Conservation (phyloP, 2,797 vertebrate species). For the Muscicapa striata region DNA sequence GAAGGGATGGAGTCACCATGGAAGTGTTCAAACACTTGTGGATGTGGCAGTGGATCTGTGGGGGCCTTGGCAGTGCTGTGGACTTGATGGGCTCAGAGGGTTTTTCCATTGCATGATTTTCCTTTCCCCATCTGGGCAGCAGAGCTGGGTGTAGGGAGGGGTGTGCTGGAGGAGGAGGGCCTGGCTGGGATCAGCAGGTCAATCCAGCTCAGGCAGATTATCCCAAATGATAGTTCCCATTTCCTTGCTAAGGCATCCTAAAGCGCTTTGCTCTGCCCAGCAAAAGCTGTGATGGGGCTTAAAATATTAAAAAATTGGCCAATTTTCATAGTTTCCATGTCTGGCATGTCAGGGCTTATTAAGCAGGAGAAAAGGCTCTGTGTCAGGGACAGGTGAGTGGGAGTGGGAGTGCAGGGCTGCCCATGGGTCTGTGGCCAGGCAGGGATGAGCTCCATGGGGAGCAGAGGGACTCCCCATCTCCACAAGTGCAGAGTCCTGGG, state of each 20-base stretch:
- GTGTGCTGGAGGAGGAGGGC: background rate
- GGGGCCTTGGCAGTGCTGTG: background rate
- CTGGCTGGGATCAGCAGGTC: background rate
- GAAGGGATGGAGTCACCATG: background rate
- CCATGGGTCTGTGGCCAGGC: fast-evolving
- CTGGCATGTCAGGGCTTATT: conserved; percentile 47
- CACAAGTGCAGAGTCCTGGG: background rate
- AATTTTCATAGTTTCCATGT: conserved; percentile 64
- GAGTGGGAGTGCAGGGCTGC: background rate
- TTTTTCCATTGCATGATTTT: background rate
- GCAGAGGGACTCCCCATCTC: background rate
- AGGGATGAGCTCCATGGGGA: background rate
- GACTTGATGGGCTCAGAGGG: background rate
- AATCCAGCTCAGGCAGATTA: conserved; percentile 50
- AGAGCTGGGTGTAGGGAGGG: background rate
- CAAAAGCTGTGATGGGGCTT: conserved; percentile 42
- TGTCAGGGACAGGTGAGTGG: background rate
- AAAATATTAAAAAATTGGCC: conserved; percentile 60
- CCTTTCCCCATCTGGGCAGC: background rate
- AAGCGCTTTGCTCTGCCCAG: conserved; percentile 14
- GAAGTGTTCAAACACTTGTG: background rate
- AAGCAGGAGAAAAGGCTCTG: background rate
- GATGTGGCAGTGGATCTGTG: background rate
- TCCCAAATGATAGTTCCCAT: conserved; percentile 23
- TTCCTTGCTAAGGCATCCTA: background rate